Evolutionary conservation across 2,113 vertebrate species (phyloP).

Genomic region (Erinaceus europaeus): DNA sequence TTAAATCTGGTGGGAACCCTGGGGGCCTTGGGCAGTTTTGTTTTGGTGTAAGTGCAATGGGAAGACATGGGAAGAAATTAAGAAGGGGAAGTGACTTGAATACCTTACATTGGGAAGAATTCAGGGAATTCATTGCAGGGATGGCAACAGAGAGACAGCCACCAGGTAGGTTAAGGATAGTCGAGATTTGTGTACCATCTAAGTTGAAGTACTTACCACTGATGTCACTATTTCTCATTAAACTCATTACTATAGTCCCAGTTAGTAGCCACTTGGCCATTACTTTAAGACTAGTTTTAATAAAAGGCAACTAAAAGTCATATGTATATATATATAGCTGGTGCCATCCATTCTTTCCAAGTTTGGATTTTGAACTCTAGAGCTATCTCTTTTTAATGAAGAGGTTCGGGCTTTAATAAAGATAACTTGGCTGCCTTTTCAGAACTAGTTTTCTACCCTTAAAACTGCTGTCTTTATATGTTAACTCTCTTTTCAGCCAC

Average conservation of each 20-base stretch:
- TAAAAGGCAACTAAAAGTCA: neutral
- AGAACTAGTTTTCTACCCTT: slow-evolving; percentile 14
- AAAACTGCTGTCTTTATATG: no score
- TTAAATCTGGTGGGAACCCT: neutral
- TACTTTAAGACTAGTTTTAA: neutral
- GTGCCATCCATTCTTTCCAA: neutral
- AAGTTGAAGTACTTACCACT: neutral
- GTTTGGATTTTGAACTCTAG: neutral
- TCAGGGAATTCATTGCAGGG: neutral
- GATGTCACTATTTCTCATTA: neutral
- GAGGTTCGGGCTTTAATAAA: slow-evolving; percentile 25
- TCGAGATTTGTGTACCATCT: neutral
- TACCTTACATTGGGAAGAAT: neutral
- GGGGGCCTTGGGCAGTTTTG: neutral
- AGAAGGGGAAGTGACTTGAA: neutral
- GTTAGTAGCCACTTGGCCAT: neutral
- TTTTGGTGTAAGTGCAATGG: neutral
- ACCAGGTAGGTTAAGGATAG: neutral
- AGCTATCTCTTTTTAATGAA: slow-evolving; percentile 35
- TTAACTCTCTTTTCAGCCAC: no score
- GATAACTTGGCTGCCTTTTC: neutral
- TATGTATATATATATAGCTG: neutral
- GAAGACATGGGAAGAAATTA: neutral
- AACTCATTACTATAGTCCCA: neutral
- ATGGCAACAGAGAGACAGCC: neutral